These are phyloP conservation scores for Diplosoma virens DNA, from an alignment of 23 tunicate genomes.

Conservation along the genomic window DNA sequence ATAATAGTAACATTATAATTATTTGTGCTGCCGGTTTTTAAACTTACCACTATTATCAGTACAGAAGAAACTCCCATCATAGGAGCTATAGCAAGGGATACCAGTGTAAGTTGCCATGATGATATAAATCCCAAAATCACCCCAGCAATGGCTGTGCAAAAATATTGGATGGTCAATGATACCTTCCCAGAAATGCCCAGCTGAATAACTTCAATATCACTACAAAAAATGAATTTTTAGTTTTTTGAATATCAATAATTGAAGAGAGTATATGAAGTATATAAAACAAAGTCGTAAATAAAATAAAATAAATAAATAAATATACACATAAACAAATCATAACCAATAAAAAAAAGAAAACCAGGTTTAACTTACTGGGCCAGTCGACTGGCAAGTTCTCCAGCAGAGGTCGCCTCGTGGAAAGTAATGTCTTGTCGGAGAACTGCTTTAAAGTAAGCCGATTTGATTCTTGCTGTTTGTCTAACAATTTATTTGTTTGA, in stretches of 20 bases:
- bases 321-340: no score
- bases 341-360: no score
- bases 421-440: slow-evolving; percentile 63
- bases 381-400: slow-evolving; percentile 54
- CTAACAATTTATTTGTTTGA: no score
- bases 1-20: not conserved
- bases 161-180: slow-evolving; percentile 31
- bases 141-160: slow-evolving; percentile 28
- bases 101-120: slow-evolving; percentile 57
- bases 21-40: not conserved
- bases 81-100: slow-evolving; percentile 41
- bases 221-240: not conserved
- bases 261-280: not conserved
- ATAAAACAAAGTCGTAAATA: not conserved
- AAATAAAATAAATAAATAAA: no score
- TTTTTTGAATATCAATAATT: not conserved
- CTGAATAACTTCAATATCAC: slow-evolving; percentile 57
- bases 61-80: slow-evolving; percentile 28
- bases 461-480: slow-evolving; percentile 36
- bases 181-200: slow-evolving; percentile 59
- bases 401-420: slow-evolving; percentile 46
- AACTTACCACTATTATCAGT: slow-evolving; percentile 32
- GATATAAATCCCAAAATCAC: slow-evolving; percentile 39
- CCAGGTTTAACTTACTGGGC: slow-evolving; percentile 38
- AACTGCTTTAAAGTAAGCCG: slow-evolving; percentile 27